Conservation (phyloP, 2,888 invertebrate genomes). For the Pedicia rivosa region DNA sequence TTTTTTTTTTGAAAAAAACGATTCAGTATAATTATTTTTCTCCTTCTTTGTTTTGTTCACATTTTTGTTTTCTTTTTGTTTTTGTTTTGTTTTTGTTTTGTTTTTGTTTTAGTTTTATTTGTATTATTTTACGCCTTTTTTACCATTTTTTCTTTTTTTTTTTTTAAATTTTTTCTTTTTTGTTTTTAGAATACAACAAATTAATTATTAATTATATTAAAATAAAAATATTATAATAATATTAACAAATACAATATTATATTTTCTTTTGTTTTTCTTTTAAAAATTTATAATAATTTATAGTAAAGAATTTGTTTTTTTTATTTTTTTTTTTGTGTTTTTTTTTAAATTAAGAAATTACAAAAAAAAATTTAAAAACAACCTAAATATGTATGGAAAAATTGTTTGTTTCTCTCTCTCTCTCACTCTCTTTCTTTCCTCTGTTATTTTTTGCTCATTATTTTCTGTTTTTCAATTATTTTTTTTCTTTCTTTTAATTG, state of each 20-base stretch:
- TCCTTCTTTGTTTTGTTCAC: too few species aligned
- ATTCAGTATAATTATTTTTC: too few species aligned
- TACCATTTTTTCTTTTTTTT: neutral
- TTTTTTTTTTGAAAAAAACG: too few species aligned
- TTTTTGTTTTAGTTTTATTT: slow-evolving; percentile 2
- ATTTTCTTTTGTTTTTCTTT: slow-evolving; percentile 1
- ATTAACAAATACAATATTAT: slow-evolving; percentile 5
- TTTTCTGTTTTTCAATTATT: too few species aligned
- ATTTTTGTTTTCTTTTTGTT: too few species aligned
- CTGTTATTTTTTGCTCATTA: too few species aligned
- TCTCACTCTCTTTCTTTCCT: too few species aligned
- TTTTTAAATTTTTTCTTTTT: slow-evolving; percentile 1
- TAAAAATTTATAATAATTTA: slow-evolving; percentile 1
- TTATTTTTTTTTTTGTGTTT: slow-evolving; percentile 1
- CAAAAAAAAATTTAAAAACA: slow-evolving; percentile 1
- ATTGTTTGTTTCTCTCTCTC: too few species aligned
- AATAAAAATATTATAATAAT: slow-evolving; percentile 3
- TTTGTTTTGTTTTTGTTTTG: slow-evolving; percentile 1
- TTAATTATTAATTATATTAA: slow-evolving; percentile 5
- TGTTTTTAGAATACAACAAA: slow-evolving; percentile 4
- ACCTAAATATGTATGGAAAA: too few species aligned
- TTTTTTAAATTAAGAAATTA: slow-evolving; percentile 4
- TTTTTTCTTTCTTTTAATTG: too few species aligned
- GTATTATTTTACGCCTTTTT: slow-evolving; percentile 1
- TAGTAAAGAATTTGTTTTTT: slow-evolving; percentile 2